Conservation (phyloP, 2,113 vertebrate genomes). For the Diadophis punctatus region DNA sequence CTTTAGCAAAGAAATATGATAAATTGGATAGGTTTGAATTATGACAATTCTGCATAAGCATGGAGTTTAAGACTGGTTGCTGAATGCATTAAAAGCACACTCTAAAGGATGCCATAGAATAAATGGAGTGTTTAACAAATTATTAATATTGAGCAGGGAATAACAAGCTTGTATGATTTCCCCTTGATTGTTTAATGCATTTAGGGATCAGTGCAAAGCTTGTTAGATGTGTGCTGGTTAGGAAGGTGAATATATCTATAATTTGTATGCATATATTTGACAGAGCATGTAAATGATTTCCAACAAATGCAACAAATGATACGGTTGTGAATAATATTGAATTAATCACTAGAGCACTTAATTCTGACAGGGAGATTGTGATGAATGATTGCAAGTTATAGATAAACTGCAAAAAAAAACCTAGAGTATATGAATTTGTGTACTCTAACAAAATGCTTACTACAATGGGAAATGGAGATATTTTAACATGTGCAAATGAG, state of each 20-base stretch:
- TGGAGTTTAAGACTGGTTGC: background rate
- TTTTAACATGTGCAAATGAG: background rate
- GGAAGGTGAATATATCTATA: background rate
- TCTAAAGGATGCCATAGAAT: background rate
- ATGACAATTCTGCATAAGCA: background rate
- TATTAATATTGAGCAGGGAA: background rate
- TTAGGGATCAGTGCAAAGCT: background rate
- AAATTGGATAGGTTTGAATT: background rate
- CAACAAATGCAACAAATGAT: background rate
- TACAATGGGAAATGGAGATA: background rate
- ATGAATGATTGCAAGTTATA: background rate
- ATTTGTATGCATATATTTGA: background rate
- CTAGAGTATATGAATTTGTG: background rate
- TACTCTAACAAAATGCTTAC: background rate
- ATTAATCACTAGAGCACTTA: background rate
- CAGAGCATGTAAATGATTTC: background rate
- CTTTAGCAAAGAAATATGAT: background rate
- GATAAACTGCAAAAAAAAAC: background rate
- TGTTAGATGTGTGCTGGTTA: background rate
- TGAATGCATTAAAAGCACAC: background rate
- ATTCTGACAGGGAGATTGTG: background rate
- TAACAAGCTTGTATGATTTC: background rate
- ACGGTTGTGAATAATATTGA: background rate
- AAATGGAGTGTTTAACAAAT: background rate
- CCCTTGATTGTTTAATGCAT: background rate